A percentile compares a stretch with the other conserved stretches of the same genome.
Conservation (phyloP, 1,140 invertebrate species). For the Oryctes rhinoceros region DNA sequence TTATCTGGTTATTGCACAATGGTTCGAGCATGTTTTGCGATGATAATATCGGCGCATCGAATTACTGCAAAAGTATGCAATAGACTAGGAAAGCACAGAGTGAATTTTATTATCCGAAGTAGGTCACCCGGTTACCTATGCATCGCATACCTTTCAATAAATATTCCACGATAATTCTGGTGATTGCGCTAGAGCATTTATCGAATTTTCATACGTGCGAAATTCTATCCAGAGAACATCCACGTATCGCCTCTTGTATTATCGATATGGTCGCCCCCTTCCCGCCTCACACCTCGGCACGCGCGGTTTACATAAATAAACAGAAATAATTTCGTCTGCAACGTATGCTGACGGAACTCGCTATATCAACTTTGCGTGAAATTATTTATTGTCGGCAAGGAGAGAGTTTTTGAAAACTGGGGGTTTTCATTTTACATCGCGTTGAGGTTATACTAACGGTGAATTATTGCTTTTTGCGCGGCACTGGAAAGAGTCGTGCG, state of each 20-base stretch:
- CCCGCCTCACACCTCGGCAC: neutral
- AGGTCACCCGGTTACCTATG: neutral
- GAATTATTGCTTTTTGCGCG: slow-evolving; percentile 17
- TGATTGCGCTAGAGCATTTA: neutral
- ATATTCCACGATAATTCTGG: neutral
- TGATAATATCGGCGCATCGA: neutral
- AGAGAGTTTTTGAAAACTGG: slow-evolving; percentile 3
- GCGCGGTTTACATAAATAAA: slow-evolving; percentile 22
- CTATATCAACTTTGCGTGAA: neutral
- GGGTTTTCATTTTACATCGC: neutral
- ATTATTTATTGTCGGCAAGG: slow-evolving; percentile 14
- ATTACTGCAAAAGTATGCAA: neutral
- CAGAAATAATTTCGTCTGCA: slow-evolving; percentile 20
- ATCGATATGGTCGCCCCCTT: neutral
- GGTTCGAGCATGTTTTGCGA: no score
- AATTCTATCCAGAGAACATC: neutral
- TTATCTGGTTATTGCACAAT: no score
- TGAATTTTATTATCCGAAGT: slow-evolving; percentile 1
- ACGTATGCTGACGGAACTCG: neutral
- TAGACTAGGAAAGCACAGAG: neutral
- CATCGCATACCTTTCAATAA: slow-evolving; percentile 3
- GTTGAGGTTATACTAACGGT: slow-evolving; percentile 7
- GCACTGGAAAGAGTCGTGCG: neutral
- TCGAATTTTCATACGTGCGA: neutral
- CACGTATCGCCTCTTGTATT: neutral